Base-by-base conservation (phyloP, 2,113 vertebrate genomes). In the Pygoscelis antarcticus region DNA sequence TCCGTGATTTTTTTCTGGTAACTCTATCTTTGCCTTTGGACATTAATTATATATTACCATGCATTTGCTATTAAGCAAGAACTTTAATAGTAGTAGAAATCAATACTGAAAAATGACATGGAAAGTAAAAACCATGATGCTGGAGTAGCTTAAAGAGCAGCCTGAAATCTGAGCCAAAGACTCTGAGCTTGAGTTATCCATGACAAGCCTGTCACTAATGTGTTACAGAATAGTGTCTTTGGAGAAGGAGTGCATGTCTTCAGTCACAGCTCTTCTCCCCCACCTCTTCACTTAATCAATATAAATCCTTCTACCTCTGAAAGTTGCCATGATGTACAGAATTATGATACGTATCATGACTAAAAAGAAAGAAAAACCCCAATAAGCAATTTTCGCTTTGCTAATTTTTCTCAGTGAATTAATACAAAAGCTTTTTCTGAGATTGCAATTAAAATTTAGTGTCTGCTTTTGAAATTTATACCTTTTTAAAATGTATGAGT, bases 391-490 rank as follows among this genome's bases (percentile, higher is more conserved):
- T 98, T 98, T 98, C 90, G 60, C 96, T 96, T 97, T 38, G 91
- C 96, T 98, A 98, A 95, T 98, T 98, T 98, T 98, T 98, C 97
- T 96, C 89, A 18, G 90, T 95, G 97, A 98, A 98, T 98, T 98
- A 98, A 96, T 96, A 92, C 96, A 87, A 98, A 98, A 96, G 98
- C 98, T 98, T 98, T 98, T 91, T 97, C 96, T 88, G 97, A 97
- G 96, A 97, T 97, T 98, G 96, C 98, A 98, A 96, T 98, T 98
- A 98, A 98, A 98, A 98, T 98, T 98, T 98, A 98, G 98, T 98
- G 97, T 96, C 97, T 98, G 90, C 96, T 96, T 96, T 97, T 87
- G 97, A 98, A 98, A 98, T 98, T 98, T 98, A 98, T 98, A 97
- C 97, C 95, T 97, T 97, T 97, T 97, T 98, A 98, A 98, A 98